A percentile compares a stretch with the other conserved stretches of the same genome.
Conservation (phyloP, 2,113 vertebrate species). For the Lipophrys pholis region DNA sequence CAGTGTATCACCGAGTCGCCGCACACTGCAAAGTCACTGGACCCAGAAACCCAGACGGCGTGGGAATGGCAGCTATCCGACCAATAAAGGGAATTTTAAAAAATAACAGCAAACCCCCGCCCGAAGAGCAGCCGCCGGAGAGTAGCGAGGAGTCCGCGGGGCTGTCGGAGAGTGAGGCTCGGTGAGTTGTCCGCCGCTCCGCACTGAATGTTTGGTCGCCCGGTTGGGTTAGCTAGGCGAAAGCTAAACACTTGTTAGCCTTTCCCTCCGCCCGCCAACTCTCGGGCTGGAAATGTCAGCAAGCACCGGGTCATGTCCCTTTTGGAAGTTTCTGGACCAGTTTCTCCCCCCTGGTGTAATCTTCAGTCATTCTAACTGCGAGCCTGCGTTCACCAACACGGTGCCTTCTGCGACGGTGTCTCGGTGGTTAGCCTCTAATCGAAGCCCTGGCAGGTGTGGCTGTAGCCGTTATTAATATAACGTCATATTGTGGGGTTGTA, state of each 20-base stretch:
- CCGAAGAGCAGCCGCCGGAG: slow-evolving; percentile 68
- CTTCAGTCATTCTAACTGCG: too few relatives aligned
- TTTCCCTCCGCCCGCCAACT: slow-evolving; percentile 1
- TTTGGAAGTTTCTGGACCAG: slow-evolving; percentile 12
- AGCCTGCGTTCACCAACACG: too few relatives aligned
- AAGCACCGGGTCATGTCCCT: background rate
- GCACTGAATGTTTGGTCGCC: background rate
- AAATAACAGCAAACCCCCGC: slow-evolving; percentile 78
- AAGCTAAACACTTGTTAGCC: slow-evolving; percentile 70
- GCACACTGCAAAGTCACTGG: too few relatives aligned
- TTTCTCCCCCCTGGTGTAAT: too few relatives aligned
- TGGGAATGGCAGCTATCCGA: slow-evolving; percentile 85
- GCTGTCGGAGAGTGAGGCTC: slow-evolving; percentile 80
- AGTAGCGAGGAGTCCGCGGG: slow-evolving; percentile 64
- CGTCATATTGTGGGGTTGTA: too few relatives aligned
- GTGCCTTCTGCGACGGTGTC: too few relatives aligned
- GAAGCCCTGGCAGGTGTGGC: too few relatives aligned
- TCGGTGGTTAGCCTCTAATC: too few relatives aligned
- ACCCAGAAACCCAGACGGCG: slow-evolving; percentile 15
- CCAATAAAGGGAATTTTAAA: slow-evolving; percentile 87
- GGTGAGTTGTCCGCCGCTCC: slow-evolving; percentile 76
- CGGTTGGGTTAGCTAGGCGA: slow-evolving; percentile 30
- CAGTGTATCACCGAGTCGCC: too few relatives aligned
- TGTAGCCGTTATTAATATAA: too few relatives aligned
- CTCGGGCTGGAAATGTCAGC: slow-evolving; percentile 1